Conservation (phyloP, 2,888 invertebrate species). For the Sarcophaga subvicina region DNA sequence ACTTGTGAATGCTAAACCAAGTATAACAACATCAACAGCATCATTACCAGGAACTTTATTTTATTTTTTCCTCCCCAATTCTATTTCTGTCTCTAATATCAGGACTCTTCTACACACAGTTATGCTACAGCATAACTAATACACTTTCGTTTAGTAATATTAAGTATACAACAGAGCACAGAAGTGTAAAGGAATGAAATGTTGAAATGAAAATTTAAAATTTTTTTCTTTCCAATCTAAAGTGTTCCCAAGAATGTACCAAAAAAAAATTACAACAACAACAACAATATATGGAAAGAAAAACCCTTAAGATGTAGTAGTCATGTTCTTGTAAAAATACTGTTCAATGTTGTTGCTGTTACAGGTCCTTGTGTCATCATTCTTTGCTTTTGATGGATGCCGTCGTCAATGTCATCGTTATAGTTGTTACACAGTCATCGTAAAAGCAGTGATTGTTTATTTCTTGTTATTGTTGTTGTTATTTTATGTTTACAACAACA, state of each 20-base stretch:
- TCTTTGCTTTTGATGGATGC: neutral
- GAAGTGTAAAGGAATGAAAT: too few relatives aligned
- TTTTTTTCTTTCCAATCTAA: too few relatives aligned
- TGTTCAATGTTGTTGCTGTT: neutral
- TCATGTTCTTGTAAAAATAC: neutral
- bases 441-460: conserved; percentile 16
- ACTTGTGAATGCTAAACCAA: conserved; percentile 29
- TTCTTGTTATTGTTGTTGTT: conserved; percentile 5
- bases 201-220: too few relatives aligned
- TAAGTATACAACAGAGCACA: too few relatives aligned
- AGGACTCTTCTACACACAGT: neutral
- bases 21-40: conserved; percentile 47
- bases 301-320: neutral
- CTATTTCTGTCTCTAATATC: neutral
- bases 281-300: conserved; percentile 4
- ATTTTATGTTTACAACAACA: conserved; percentile 40
- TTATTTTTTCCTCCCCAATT: too few relatives aligned
- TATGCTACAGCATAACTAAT: neutral
- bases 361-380: neutral
- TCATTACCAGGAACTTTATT: conserved; percentile 42
- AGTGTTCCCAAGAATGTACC: too few relatives aligned
- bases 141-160: neutral
- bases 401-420: neutral
- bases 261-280: too few relatives aligned
- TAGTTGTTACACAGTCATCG: neutral